These are phyloP conservation scores for Lerista edwardsae DNA, from an alignment of 2,797 vertebrate species.

Conservation along the genomic window DNA sequence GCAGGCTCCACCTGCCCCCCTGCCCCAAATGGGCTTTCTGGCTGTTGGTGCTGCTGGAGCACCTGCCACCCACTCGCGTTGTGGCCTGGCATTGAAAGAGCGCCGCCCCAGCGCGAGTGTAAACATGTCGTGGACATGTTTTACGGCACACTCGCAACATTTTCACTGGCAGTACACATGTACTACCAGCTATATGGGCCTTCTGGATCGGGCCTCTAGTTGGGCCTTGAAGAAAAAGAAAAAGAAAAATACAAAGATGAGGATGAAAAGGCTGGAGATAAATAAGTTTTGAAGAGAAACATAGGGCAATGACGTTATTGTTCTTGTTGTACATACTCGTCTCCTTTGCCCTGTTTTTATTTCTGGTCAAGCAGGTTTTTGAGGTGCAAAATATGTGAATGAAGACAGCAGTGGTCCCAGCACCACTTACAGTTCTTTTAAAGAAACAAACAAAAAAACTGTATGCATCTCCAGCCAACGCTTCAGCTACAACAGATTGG, in stretches of 20 bases:
- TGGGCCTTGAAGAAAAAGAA: conserved; percentile 23
- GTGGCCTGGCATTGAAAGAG: too few relatives aligned
- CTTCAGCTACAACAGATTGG: neutral
- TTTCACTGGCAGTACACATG: too few relatives aligned
- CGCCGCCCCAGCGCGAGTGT: too few relatives aligned
- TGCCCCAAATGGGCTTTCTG: too few relatives aligned
- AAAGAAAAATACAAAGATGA: neutral
- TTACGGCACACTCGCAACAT: too few relatives aligned
- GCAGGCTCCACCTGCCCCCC: too few relatives aligned
- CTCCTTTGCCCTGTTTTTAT: neutral
- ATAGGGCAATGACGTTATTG: too few relatives aligned
- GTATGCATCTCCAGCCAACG: neutral
- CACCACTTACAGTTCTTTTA: neutral
- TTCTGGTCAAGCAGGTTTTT: neutral
- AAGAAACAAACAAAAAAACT: neutral
- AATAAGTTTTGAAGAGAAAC: neutral
- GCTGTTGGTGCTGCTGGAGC: too few relatives aligned
- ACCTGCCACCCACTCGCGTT: too few relatives aligned
- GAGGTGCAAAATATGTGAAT: neutral
- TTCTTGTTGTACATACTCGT: neutral
- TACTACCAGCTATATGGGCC: too few relatives aligned
- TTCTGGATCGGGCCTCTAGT: too few relatives aligned
- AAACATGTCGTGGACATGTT: too few relatives aligned
- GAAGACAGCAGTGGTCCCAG: neutral
- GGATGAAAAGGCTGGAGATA: neutral